These are phyloP conservation scores for Trichonephila inaurata DNA, from an alignment of 1,140 invertebrate genomes.

Conservation along the genomic window DNA sequence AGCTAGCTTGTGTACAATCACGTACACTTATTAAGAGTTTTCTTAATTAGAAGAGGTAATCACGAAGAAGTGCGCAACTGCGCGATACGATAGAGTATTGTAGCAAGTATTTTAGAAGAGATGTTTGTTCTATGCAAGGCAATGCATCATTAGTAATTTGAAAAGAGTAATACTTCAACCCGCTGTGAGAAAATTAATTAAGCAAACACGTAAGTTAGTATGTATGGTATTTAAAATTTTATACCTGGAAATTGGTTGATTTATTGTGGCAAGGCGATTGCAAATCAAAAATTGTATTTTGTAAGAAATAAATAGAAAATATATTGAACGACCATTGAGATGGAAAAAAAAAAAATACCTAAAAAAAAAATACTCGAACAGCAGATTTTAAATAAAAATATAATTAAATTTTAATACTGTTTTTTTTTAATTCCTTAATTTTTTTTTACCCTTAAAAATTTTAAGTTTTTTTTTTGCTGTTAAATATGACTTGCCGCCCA, in stretches of 20 bases:
- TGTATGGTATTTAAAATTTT: neutral
- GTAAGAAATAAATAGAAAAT: no score
- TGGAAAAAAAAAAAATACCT: no score
- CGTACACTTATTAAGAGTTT: conserved; percentile 37
- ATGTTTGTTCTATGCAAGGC: neutral
- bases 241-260: neutral
- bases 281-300: neutral
- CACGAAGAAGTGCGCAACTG: conserved; percentile 19
- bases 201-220: neutral
- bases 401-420: no score
- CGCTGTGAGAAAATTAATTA: neutral
- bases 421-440: no score
- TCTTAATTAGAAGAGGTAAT: conserved; percentile 35
- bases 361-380: no score
- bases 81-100: neutral
- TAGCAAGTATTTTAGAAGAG: neutral
- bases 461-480: no score
- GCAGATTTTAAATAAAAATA: no score
- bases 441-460: no score
- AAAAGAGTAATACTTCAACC: neutral
- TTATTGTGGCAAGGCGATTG: neutral
- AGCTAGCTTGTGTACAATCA: conserved; percentile 39
- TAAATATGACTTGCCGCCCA: no score
- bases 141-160: neutral
- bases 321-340: no score